Evolutionary conservation across 2,113 vertebrate species (phyloP).

Genomic region (Chaetops frenatus): DNA sequence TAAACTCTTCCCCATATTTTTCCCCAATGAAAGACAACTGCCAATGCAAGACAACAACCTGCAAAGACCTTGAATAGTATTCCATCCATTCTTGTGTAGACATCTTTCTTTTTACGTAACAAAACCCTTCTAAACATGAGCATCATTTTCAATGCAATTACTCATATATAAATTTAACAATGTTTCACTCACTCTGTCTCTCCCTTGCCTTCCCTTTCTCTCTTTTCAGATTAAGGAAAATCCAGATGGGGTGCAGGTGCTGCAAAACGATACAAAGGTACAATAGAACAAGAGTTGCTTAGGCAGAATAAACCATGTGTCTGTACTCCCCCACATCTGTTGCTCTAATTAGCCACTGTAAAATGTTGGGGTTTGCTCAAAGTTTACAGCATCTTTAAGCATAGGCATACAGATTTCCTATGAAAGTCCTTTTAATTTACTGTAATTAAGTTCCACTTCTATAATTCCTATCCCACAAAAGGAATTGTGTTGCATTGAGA

Average conservation of each 20-base stretch:
- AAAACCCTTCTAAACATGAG: neutral
- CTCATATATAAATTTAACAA: neutral
- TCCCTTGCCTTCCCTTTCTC: conserved; percentile 15
- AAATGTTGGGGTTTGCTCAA: neutral
- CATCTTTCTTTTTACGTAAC: neutral
- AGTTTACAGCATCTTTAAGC: neutral
- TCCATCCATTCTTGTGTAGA: neutral
- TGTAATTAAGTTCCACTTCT: neutral
- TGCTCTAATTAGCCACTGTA: neutral
- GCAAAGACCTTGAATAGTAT: neutral
- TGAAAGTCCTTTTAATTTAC: neutral
- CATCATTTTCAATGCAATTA: neutral
- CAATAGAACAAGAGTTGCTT: neutral
- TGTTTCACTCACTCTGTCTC: neutral
- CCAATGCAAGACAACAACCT: neutral
- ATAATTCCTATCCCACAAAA: neutral
- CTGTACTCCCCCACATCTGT: neutral
- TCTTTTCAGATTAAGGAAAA: conserved; percentile 72
- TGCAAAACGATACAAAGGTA: conserved; percentile 97
- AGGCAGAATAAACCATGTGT: neutral
- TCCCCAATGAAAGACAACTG: neutral
- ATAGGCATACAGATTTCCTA: neutral
- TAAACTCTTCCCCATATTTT: neutral
- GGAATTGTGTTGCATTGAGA: neutral
- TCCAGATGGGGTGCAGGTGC: conserved; percentile 98